phyloP scores from a whole-genome alignment of 2,797 vertebrate genomes.

The Enteromius unitaeniatus region DNA sequence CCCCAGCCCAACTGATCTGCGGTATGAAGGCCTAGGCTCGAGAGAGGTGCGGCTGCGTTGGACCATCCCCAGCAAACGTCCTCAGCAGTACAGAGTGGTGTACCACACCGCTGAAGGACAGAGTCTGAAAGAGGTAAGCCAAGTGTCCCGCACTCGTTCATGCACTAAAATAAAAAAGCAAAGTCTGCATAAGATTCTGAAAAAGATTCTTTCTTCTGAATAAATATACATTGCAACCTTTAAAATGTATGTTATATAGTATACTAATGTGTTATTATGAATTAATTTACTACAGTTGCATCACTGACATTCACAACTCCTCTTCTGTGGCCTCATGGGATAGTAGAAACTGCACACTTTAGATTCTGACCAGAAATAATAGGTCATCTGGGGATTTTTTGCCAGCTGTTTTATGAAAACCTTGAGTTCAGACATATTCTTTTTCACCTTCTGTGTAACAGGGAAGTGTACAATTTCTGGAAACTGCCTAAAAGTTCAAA shows the following conservation, averaged over 20 bases:
- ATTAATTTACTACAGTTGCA: neutral
- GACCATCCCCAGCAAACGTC: constrained; percentile 77
- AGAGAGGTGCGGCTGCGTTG: constrained; percentile 87
- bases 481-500: neutral
- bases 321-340: neutral
- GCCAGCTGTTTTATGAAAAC: neutral
- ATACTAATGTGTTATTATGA: neutral
- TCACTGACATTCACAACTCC: neutral
- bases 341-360: neutral
- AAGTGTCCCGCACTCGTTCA: neutral
- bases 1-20: constrained; percentile 83
- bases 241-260: neutral
- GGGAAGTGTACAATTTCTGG: neutral
- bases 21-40: constrained; percentile 84
- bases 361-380: neutral
- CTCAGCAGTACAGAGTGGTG: constrained; percentile 86
- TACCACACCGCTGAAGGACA: constrained; percentile 87
- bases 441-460: neutral
- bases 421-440: neutral
- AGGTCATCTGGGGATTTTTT: neutral
- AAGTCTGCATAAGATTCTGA: neutral
- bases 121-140: constrained; percentile 85
- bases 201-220: neutral
- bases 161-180: neutral
- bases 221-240: neutral